Base-by-base conservation (phyloP, 2,113 vertebrate species). In the Scomber scombrus region DNA sequence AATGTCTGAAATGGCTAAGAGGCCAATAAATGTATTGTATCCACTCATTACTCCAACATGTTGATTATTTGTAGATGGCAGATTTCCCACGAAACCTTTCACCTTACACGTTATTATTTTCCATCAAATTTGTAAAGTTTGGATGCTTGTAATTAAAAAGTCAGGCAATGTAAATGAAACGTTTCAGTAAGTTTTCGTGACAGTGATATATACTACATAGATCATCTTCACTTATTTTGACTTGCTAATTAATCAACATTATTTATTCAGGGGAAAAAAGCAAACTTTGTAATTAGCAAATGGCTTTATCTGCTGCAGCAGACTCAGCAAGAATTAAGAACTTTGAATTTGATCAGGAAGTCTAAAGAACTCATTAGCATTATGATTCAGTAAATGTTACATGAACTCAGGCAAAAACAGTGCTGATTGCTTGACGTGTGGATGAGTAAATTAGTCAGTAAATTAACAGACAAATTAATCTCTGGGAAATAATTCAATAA, bases 231-330 rank as follows among this genome's bases (percentile, higher is more conserved):
- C 89, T 89, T 89, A 85, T 89, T 93, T 86, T 92, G 92, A 95
- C 94, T 94, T 85, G 89, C 91, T 93, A 93, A 96, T 96, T 95
- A 93, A 95, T 96, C 93, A 94, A 93, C 83, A 90, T 95, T 94
- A 94, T 95, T 94, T 95, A 93, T 94, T 92, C 85, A 85, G 82
- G 72, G 26, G 1, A 84, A 87, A 89, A 90, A 89, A 83, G 72
- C 65, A 71, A 93, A 89, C 87, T 94, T 94, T 93, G 87, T 90
- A 91, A 93, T 94, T 93, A 94, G 90, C 81, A 87, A 85, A 85
- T 81, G 86, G 84, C 87, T 89, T 90, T 85, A 93, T 93, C 87
- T 92, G 84, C 80, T 89, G 75, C 69, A 80, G 85, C 88, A 87
- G 51, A 85, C 80, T 90, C 85, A 74, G 84, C 78, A 74, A 87